Evolutionary conservation across 2,888 invertebrate genomes (phyloP).

Genomic region (Perdita meconis): DNA sequence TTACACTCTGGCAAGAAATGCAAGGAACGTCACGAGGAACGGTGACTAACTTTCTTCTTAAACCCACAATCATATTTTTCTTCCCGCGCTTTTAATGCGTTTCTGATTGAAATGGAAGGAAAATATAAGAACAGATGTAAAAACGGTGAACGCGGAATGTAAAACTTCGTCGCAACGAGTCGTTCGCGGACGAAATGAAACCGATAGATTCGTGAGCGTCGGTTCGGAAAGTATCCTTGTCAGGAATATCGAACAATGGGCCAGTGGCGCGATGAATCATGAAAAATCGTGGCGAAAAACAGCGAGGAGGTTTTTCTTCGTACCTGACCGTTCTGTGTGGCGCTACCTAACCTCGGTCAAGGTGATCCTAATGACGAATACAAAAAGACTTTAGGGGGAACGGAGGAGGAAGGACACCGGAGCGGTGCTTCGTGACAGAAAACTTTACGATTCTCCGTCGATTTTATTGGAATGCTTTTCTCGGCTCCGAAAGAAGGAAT

Average conservation of each 20-base stretch:
- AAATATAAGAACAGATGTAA: neutral
- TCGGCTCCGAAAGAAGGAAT: constrained; percentile 5
- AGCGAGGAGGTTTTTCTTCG: constrained; percentile 26
- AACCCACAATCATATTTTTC: too few relatives aligned
- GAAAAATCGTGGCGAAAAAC: constrained; percentile 52
- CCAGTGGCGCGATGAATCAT: constrained; percentile 41
- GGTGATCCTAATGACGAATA: constrained; percentile 22
- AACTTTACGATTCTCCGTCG: constrained; percentile 47
- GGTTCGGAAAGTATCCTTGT: neutral
- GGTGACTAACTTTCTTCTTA: too few relatives aligned
- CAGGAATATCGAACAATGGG: constrained; percentile 30
- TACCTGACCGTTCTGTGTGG: constrained; percentile 41
- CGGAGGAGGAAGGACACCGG: constrained; percentile 37
- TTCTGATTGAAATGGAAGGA: neutral
- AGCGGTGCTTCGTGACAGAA: constrained; percentile 25
- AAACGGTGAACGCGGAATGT: neutral
- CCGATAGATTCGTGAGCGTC: constrained; percentile 15
- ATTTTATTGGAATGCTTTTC: constrained; percentile 30
- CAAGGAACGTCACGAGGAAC: too few relatives aligned
- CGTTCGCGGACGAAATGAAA: constrained; percentile 22
- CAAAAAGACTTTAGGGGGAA: constrained; percentile 25
- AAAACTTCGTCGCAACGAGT: constrained; percentile 9
- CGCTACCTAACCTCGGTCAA: constrained; percentile 43
- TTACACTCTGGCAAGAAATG: too few relatives aligned
- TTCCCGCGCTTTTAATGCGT: neutral